phyloP scores from a whole-genome alignment of 2,113 vertebrate genomes.

The Hippocampus zosterae region DNA sequence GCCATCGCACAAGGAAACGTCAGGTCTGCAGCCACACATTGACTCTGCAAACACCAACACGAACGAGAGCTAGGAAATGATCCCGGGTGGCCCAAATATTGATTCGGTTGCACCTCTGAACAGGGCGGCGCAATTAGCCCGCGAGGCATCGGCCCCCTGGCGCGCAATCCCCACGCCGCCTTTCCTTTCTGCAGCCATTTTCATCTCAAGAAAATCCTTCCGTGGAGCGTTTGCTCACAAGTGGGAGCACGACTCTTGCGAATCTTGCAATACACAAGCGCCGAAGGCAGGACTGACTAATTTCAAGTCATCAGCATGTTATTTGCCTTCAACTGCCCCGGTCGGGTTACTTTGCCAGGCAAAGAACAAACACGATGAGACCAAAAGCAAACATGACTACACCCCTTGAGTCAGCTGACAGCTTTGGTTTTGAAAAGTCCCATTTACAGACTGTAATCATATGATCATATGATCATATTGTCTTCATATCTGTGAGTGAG shows the following conservation, averaged over 20 bases:
- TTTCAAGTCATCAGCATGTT: conserved; percentile 19
- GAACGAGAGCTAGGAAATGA: background rate
- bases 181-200: conserved; percentile 25
- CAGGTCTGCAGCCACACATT: conserved; percentile 7
- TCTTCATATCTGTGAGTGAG: too few relatives aligned
- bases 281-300: conserved; percentile 6
- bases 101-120: conserved; percentile 15
- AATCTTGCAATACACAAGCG: conserved; percentile 23
- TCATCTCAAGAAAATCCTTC: conserved; percentile 6
- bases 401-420: background rate
- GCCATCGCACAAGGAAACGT: conserved; percentile 15
- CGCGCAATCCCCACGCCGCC: conserved; percentile 4
- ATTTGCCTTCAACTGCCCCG: conserved; percentile 24
- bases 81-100: conserved; percentile 2
- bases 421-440: background rate
- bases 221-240: background rate
- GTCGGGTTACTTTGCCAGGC: conserved; percentile 2
- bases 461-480: too few relatives aligned
- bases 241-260: background rate
- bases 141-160: conserved; percentile 35
- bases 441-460: too few relatives aligned
- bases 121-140: conserved; percentile 24
- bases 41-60: conserved; percentile 11
- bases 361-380: conserved; percentile 14
- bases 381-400: conserved; percentile 6